These are phyloP conservation scores for Patagioenas fasciata DNA, from an alignment of 2,113 vertebrate species.

Conservation along the genomic window DNA sequence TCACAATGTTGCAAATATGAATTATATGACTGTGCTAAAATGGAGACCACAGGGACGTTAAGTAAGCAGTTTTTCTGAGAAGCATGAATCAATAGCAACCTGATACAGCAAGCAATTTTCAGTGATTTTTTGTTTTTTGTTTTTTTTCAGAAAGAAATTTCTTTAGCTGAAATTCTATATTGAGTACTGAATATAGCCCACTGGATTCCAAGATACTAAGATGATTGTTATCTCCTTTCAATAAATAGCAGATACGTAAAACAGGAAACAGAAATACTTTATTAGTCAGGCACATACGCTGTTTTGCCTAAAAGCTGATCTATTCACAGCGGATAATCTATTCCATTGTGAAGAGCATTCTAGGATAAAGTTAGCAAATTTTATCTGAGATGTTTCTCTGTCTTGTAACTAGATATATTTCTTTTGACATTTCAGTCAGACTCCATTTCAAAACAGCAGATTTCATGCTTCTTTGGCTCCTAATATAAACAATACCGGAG, in stretches of 20 bases:
- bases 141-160: background rate
- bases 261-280: background rate
- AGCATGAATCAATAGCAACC: background rate
- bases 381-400: background rate
- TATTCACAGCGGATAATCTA: background rate
- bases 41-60: background rate
- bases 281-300: background rate
- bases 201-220: background rate
- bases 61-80: background rate
- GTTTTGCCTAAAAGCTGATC: background rate
- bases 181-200: background rate
- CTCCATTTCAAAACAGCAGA: background rate
- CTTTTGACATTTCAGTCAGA: constrained; percentile 12
- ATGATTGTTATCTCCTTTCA: background rate
- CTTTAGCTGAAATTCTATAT: background rate
- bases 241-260: background rate
- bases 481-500: background rate
- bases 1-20: background rate
- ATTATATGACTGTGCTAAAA: background rate
- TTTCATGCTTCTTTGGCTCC: background rate
- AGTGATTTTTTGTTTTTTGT: background rate
- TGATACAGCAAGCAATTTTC: background rate
- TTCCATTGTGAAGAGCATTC: background rate
- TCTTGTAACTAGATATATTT: background rate
- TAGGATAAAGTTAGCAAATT: constrained; percentile 16